These are phyloP conservation scores for Picathartes gymnocephalus DNA, from an alignment of 2,113 vertebrate species.

Conservation along the genomic window DNA sequence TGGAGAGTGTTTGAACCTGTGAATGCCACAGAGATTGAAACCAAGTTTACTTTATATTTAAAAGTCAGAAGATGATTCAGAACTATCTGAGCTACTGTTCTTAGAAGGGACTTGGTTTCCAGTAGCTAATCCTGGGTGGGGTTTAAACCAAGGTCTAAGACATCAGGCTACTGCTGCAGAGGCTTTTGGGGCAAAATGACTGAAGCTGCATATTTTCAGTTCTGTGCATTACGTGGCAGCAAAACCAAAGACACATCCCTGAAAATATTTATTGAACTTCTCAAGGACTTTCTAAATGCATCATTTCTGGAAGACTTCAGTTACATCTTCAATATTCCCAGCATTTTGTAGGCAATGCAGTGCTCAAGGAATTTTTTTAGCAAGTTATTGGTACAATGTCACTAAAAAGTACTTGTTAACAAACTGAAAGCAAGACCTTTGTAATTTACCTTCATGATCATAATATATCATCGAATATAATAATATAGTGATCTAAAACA, in stretches of 20 bases:
- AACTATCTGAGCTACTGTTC: not conserved
- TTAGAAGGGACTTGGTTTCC: not conserved
- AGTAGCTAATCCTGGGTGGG: not conserved
- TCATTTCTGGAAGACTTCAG: not conserved
- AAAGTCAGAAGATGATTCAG: not conserved
- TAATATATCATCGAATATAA: too few relatives aligned
- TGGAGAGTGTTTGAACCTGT: not conserved
- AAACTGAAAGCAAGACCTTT: not conserved
- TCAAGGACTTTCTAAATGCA: not conserved
- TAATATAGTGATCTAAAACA: not conserved
- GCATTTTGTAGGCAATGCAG: not conserved
- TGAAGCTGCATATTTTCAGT: not conserved
- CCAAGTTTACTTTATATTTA: not conserved
- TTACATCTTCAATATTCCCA: not conserved
- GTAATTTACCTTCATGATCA: fast-evolving
- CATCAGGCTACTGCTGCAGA: not conserved
- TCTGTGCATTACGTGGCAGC: not conserved
- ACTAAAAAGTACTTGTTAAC: not conserved
- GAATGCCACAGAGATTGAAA: not conserved
- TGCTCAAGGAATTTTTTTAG: not conserved
- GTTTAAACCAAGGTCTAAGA: not conserved
- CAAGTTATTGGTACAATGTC: not conserved
- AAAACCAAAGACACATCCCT: not conserved
- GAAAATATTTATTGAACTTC: not conserved
- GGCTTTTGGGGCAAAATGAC: not conserved